phyloP scores from a whole-genome alignment of 2,797 vertebrate species.

The Chelmon rostratus region DNA sequence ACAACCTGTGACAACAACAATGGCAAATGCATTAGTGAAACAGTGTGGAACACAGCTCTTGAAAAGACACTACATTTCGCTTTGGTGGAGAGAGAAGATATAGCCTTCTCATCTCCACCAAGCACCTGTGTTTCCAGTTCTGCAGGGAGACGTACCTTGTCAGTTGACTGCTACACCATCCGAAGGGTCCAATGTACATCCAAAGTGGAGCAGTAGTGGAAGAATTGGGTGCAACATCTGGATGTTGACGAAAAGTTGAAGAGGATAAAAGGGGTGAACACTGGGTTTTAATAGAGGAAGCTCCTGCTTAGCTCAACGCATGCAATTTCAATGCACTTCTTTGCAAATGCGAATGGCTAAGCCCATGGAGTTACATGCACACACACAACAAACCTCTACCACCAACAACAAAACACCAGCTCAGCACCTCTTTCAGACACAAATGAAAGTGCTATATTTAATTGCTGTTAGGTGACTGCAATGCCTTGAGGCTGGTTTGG shows the following conservation, averaged over 20 bases:
- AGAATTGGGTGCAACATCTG: background rate
- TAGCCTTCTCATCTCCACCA: background rate
- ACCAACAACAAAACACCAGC: conserved; percentile 15
- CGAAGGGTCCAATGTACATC: background rate
- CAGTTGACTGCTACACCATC: background rate
- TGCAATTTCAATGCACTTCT: background rate
- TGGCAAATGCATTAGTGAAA: background rate
- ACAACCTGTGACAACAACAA: background rate
- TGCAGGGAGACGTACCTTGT: background rate
- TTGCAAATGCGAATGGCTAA: conserved; percentile 3
- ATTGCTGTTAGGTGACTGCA: conserved; percentile 23
- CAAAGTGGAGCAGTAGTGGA: background rate
- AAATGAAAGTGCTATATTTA: conserved; percentile 37
- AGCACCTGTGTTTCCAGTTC: conserved; percentile 6
- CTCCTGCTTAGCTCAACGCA: conserved; percentile 10
- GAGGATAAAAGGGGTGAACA: background rate
- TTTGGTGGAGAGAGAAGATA: background rate
- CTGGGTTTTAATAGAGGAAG: background rate
- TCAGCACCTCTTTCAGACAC: conserved; percentile 40
- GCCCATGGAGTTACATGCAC: background rate
- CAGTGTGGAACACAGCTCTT: background rate
- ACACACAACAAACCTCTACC: background rate
- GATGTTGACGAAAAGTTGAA: background rate
- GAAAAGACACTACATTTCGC: background rate
- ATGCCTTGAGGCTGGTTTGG: conserved; percentile 19